Evolutionary conservation across 2,797 vertebrate species (phyloP), one percentile per base, ranked within the genome.

Genomic region (Sebastes melanostomus): DNA sequence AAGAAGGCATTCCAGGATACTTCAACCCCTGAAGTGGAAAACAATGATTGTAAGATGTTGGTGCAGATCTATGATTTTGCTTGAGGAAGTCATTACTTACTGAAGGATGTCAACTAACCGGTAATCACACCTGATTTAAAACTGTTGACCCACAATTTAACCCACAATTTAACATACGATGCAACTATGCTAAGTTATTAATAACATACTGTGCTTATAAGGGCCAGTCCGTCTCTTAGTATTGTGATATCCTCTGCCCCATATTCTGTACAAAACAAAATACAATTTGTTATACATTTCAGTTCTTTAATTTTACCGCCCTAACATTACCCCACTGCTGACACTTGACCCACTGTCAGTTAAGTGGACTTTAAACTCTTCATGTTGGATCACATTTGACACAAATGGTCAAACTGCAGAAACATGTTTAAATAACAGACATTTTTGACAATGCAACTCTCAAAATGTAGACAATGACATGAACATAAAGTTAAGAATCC

Each of bases 231-330:
- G 84, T 94, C 96, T 84, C 92, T 94, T 79, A 98, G 96, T 66
- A 98, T 92, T 27, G 97, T 96, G 1, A 98, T 96, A 85, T 97
- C 97, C 87, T 98, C 97, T 29, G 97, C 95, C 14, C 95, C 95
- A 83, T 66, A 80, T n/a, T 94, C 94, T 95, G 90, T 30, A 77
- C 13, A 89, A 50, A 79, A 12, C n/a, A 65, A 82, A 38, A 30
- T 30, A 2, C 2, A 66, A 20, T 9, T 1, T n/a, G 4, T 76
- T 20, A 67, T 4, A 12, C 3, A 18, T 67, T 16, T 42, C 30
- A 80, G 10, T 22, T 32, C 5, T 36, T 30, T 14, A 6, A n/a
- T n/a, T 38, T 56, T 20, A 34, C 42, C 10, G 10, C 18, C 27
- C 4, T 10, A 14, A 72, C 13, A 20, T 61, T 42, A 20, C 34